Evolutionary conservation across 2,113 vertebrate species (phyloP).

Genomic region (Cololabis saira): DNA sequence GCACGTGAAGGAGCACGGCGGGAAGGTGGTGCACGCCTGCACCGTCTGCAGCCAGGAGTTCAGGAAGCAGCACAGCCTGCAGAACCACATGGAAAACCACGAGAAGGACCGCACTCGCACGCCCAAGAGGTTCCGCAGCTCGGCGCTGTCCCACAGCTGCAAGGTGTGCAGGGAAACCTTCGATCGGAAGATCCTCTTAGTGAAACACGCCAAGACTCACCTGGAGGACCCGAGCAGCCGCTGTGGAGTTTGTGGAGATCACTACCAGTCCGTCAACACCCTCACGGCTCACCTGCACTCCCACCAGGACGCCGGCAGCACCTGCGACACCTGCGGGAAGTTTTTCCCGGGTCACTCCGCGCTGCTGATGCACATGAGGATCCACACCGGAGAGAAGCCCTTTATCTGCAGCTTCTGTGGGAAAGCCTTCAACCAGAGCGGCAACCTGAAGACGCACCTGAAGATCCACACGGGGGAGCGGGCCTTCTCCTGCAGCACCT

Average conservation of each 20-base stretch:
- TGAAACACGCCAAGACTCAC: conserved; percentile 52
- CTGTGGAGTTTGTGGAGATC: conserved; percentile 63
- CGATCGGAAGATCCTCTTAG: conserved; percentile 25
- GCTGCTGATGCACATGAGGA: conserved; percentile 71
- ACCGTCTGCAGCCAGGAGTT: conserved; percentile 42
- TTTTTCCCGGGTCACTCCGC: conserved; percentile 55
- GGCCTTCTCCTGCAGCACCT: conserved; percentile 79
- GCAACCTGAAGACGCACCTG: conserved; percentile 82
- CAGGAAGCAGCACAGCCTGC: conserved; percentile 7
- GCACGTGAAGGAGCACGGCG: conserved; percentile 46
- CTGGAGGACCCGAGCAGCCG: conserved; percentile 26
- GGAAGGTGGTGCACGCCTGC: conserved; percentile 20
- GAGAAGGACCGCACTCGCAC: not conserved
- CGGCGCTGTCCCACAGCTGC: not conserved
- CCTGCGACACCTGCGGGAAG: conserved; percentile 76
- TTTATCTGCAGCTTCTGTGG: conserved; percentile 78
- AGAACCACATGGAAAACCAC: conserved; percentile 45
- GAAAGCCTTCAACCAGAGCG: conserved; percentile 82
- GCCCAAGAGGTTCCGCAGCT: not conserved
- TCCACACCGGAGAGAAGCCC: conserved; percentile 65
- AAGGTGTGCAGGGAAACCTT: conserved; percentile 50
- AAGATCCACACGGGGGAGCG: conserved; percentile 81
- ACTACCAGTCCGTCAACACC: conserved; percentile 40
- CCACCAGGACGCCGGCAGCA: conserved; percentile 25
- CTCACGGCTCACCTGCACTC: conserved; percentile 47